phyloP scores from a whole-genome alignment of 2,113 vertebrate species.

The Anarrhichthys ocellatus region DNA sequence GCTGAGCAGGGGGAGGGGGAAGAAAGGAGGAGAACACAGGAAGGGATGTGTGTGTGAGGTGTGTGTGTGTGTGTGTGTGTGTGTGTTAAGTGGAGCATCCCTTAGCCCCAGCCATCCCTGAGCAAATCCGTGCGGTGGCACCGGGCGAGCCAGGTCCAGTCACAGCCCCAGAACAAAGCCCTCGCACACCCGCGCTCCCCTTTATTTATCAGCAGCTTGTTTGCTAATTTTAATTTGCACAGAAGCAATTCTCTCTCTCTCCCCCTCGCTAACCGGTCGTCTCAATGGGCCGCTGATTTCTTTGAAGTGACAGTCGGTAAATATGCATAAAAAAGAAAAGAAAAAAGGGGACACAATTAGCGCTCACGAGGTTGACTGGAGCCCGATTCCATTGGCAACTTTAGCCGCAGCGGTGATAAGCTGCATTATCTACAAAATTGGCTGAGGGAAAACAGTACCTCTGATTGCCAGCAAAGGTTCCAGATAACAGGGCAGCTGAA shows the following conservation, averaged over 20 bases:
- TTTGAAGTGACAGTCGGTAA: slow-evolving; percentile 99
- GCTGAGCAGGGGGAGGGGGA: slow-evolving; percentile 54
- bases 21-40: slow-evolving; percentile 68
- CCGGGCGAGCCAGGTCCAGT: slow-evolving; percentile 57
- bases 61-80: slow-evolving; percentile 39
- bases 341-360: slow-evolving; percentile 93
- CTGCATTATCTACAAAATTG: slow-evolving; percentile 99
- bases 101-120: slow-evolving; percentile 74
- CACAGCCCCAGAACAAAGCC: slow-evolving; percentile 86
- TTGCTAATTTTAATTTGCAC: slow-evolving; percentile 99
- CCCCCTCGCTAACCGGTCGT: slow-evolving; percentile 88
- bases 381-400: slow-evolving; percentile 99
- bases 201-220: slow-evolving; percentile 98
- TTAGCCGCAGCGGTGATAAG: slow-evolving; percentile 99
- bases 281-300: slow-evolving; percentile 98
- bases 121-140: slow-evolving; percentile 75
- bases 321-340: slow-evolving; percentile 95
- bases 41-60: slow-evolving; percentile 42
- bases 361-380: slow-evolving; percentile 94
- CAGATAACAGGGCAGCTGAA: slow-evolving; percentile 99
- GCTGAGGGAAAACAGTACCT: slow-evolving; percentile 99
- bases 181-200: slow-evolving; percentile 88
- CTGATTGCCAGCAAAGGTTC: slow-evolving; percentile 99
- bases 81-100: slow-evolving; percentile 73
- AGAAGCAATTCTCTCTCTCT: slow-evolving; percentile 90